Evolutionary conservation across 2,888 invertebrate genomes (phyloP).

Genomic region (Rhodophaea formosa): DNA sequence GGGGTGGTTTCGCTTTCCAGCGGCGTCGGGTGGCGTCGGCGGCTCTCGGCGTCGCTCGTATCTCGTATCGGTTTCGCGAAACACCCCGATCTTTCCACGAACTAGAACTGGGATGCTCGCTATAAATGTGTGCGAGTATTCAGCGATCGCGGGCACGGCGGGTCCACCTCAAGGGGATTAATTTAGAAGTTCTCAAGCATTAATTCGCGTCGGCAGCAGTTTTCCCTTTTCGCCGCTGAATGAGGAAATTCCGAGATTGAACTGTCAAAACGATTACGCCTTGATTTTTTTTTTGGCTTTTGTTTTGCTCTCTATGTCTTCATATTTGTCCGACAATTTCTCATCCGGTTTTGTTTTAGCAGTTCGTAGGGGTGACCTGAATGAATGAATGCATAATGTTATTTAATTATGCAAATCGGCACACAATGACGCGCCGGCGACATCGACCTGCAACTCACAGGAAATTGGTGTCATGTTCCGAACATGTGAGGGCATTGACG

Average conservation of each 20-base stretch:
- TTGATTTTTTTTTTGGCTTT: constrained; percentile 39
- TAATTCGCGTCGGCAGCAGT: constrained; percentile 55
- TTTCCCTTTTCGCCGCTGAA: constrained; percentile 63
- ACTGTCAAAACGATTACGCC: constrained; percentile 45
- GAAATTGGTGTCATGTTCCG: constrained; percentile 67
- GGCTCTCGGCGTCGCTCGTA: constrained; percentile 39
- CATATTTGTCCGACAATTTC: constrained; percentile 32
- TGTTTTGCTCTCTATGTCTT: constrained; percentile 28
- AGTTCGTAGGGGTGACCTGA: constrained; percentile 58
- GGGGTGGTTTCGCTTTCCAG: constrained; percentile 71
- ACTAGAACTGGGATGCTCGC: constrained; percentile 40
- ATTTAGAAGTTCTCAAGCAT: constrained; percentile 65
- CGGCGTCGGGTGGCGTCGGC: constrained; percentile 34
- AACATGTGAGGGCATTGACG: constrained; percentile 43
- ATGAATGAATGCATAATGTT: constrained; percentile 73
- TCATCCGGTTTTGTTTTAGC: constrained; percentile 49
- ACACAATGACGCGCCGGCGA: constrained; percentile 58
- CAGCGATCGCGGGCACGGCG: constrained; percentile 35
- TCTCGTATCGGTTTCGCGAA: constrained; percentile 49
- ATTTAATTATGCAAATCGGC: constrained; percentile 74
- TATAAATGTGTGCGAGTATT: constrained; percentile 60
- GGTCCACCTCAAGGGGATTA: constrained; percentile 68
- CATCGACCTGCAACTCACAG: constrained; percentile 58
- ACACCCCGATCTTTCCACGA: constrained; percentile 55
- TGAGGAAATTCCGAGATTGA: constrained; percentile 48